phyloP scores from a whole-genome alignment of 1,140 invertebrate species.

The Nephila pilipes region DNA sequence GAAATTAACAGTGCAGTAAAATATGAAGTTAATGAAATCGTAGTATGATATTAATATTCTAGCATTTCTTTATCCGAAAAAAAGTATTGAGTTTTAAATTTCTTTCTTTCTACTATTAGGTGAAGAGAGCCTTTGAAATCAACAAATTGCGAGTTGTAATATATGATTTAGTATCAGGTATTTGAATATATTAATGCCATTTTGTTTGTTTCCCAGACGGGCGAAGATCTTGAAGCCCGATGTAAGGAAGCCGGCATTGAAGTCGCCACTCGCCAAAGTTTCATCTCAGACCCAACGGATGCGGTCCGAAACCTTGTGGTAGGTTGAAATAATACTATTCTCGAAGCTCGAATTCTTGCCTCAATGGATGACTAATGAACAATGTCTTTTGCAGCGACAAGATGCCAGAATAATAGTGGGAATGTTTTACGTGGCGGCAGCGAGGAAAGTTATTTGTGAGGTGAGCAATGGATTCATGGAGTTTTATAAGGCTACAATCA shows the following conservation, averaged over 20 bases:
- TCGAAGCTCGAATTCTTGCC: neutral
- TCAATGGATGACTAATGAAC: neutral
- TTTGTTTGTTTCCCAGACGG: conserved; percentile 86
- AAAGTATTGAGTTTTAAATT: too few species aligned
- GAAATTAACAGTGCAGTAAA: too few species aligned
- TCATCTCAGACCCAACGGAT: conserved; percentile 97
- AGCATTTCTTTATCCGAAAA: too few species aligned
- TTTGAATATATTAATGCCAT: neutral
- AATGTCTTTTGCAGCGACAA: conserved; percentile 84
- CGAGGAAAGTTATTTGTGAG: conserved; percentile 97
- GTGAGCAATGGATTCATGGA: conserved; percentile 81
- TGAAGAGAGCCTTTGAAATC: too few species aligned
- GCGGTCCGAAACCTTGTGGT: conserved; percentile 94
- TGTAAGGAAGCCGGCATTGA: conserved; percentile 96
- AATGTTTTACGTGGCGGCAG: conserved; percentile 98
- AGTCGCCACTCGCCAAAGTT: conserved; percentile 97
- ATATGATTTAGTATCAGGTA: too few species aligned
- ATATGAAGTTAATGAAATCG: too few species aligned
- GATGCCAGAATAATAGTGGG: conserved; percentile 99
- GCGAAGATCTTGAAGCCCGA: conserved; percentile 96
- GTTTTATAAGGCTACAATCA: too few species aligned
- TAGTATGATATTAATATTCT: too few species aligned
- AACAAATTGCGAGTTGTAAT: too few species aligned
- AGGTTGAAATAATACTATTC: conserved; percentile 79
- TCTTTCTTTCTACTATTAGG: too few species aligned